These are phyloP conservation scores for Acropora yongei DNA, from an alignment of 64 coral and sea anemone species.

Conservation along the genomic window DNA sequence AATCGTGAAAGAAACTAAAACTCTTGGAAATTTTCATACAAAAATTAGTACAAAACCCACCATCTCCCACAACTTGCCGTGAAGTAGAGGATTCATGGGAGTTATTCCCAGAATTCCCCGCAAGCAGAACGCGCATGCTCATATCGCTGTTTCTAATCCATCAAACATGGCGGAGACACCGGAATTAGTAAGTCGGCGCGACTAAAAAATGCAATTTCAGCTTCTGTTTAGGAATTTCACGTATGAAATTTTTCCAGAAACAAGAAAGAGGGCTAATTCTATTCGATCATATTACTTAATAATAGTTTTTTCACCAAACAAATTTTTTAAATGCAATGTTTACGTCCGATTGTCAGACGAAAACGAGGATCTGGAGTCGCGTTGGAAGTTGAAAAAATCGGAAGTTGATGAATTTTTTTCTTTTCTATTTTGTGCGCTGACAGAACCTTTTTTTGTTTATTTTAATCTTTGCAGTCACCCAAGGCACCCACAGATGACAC, in stretches of 20 bases:
- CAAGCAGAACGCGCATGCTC: neutral
- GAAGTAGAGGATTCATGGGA: neutral
- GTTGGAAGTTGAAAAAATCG: conserved; percentile 20
- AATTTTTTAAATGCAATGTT: conserved; percentile 37
- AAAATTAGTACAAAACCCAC: neutral
- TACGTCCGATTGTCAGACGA: conserved; percentile 23
- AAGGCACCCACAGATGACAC: conserved; percentile 29
- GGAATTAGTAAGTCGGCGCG: conserved; percentile 36
- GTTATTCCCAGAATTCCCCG: neutral
- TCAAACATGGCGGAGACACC: conserved; percentile 39
- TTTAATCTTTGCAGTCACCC: conserved; percentile 27
- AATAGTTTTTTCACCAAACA: neutral
- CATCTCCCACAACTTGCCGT: neutral
- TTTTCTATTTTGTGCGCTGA: neutral
- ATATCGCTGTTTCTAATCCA: neutral
- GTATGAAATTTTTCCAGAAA: neutral
- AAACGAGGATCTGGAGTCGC: neutral
- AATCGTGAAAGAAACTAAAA: neutral
- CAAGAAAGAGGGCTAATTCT: neutral
- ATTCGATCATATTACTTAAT: neutral
- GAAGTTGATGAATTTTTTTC: conserved; percentile 35
- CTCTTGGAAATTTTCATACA: neutral
- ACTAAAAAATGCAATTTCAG: conserved; percentile 20
- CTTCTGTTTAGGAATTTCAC: neutral
- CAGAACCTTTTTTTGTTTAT: neutral